A percentile compares a stretch with the other conserved stretches of the same genome.
These are phyloP conservation scores for Pectinophora gossypiella DNA, from an alignment of 1,140 invertebrate species.

Conservation along the genomic window DNA sequence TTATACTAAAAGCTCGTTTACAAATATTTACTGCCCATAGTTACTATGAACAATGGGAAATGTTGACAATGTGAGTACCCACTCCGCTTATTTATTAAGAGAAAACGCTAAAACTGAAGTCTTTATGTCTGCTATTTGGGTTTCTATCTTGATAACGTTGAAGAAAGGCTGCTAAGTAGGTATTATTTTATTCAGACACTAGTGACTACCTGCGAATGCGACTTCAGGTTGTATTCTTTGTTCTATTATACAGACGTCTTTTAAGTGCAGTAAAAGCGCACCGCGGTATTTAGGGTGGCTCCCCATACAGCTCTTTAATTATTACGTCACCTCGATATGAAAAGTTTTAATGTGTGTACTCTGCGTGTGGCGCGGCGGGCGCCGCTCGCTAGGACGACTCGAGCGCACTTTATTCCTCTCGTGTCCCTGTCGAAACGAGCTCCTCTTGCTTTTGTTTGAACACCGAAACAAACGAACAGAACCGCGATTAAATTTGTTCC, in stretches of 20 bases:
- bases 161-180: no score
- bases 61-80: conserved; percentile 15
- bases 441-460: conserved; percentile 59
- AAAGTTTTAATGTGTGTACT: conserved; percentile 70
- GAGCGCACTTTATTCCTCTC: conserved; percentile 48
- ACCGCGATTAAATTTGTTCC: conserved; percentile 44
- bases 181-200: no score
- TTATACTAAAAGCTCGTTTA: conserved; percentile 42
- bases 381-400: conserved; percentile 49
- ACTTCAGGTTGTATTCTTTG: no score
- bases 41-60: conserved; percentile 26
- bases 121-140: not conserved
- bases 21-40: conserved; percentile 28
- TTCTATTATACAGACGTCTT: not conserved
- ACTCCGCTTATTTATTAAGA: conserved; percentile 26
- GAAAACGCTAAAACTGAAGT: conserved; percentile 18
- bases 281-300: conserved; percentile 15
- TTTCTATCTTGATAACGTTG: not conserved
- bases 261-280: conserved; percentile 19
- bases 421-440: conserved; percentile 39
- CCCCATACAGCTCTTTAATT: conserved; percentile 39
- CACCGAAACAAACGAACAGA: conserved; percentile 50
- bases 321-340: conserved; percentile 49
- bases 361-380: conserved; percentile 45
- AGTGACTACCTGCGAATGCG: no score